Base-by-base conservation (phyloP, 2,888 invertebrate species). In the Pyrochroa serraticornis region DNA sequence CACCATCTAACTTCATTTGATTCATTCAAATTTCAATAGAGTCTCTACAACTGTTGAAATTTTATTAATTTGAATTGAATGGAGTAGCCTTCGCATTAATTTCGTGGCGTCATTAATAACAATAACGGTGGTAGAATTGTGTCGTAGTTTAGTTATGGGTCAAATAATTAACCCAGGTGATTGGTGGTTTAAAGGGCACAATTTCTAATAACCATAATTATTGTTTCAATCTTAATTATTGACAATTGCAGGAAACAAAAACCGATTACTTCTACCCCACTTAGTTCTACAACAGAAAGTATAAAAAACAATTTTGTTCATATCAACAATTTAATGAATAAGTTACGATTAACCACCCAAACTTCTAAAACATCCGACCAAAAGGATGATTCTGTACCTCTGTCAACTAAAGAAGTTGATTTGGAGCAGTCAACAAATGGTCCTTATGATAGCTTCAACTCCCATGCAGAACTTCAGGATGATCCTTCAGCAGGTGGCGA, bases 191-290 rank as follows among this genome's bases (percentile, higher is more conserved):
- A 71, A 66, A 66, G 72, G 75, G 49, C 47, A 52, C 12, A 22
- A 32, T 22, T 22, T 5, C 22, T 34, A 49, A 49, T 45, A 32
- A 45, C 45, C 46, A 14, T 30, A 13, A 13, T 30, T 31, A 10
- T 30, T 49, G 37, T 33, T 41, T 7, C 1, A 10, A 2, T 36
- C 7, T 53, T 39, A n/a, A 14, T 13, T 39, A 22, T 42, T 42
- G 10, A 37, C 6, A 37, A 13, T 68, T 66, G 66, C 80, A 84
- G 84, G 77, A 84, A 83, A 75, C 83, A 82, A 71, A 80, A 82
- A 64, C 82, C 83, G 77, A 83, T 83, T 78, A 83, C 83, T 73
- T 82, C 84, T 69, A 83, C 83, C 64, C 80, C 83, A 70, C 83
- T 82, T 72, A 82, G 83, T 75, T 82, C 83, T 72, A 82, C 83